These are phyloP conservation scores for Perithous albicinctus DNA, from an alignment of 2,888 invertebrate genomes.

Conservation along the genomic window DNA sequence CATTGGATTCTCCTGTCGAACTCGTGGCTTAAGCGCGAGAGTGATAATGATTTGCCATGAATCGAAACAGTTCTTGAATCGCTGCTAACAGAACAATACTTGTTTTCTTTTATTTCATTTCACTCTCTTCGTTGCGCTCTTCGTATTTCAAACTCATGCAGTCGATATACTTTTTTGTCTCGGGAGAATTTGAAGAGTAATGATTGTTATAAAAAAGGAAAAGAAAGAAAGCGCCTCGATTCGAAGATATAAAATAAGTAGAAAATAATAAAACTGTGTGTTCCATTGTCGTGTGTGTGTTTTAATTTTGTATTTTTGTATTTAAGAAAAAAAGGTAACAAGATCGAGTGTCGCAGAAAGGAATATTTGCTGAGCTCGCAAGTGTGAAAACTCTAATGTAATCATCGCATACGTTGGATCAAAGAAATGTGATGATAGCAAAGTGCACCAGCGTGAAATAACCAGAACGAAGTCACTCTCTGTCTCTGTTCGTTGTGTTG, in stretches of 20 bases:
- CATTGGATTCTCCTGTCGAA: no score
- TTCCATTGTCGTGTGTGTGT: not conserved
- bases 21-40: conserved; percentile 52
- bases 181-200: no score
- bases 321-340: not conserved
- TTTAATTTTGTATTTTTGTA: not conserved
- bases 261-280: no score
- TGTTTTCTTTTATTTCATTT: not conserved
- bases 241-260: no score
- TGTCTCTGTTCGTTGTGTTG: not conserved
- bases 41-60: conserved; percentile 55
- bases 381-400: not conserved
- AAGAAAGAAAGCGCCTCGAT: no score
- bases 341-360: not conserved
- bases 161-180: not conserved
- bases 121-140: not conserved
- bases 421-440: not conserved
- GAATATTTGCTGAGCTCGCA: no score
- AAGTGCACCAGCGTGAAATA: not conserved
- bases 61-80: conserved; percentile 2
- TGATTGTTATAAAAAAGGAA: no score
- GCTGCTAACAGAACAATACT: no score
- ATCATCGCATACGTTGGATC: not conserved
- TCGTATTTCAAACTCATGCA: not conserved
- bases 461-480: not conserved